Evolutionary conservation across 2,113 vertebrate genomes (phyloP), one percentile per base, ranked within the genome.

Genomic region (Aix galericulata): DNA sequence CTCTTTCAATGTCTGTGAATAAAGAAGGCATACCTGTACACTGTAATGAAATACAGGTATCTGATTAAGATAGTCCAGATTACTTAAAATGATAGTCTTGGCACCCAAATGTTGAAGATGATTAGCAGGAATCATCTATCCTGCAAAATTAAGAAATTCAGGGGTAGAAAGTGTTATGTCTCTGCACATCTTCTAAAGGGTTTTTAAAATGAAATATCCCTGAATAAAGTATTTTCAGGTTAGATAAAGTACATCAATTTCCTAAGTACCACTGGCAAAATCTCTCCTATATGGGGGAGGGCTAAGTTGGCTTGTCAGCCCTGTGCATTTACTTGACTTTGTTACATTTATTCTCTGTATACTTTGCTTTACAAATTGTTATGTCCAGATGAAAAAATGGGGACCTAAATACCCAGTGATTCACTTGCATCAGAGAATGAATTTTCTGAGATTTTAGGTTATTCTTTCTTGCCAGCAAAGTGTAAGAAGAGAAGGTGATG

Each of bases 1-100:
- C 64, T 86, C 76, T 96, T 94, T 95, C 83, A 88, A 93, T 86
- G 48, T 82, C 59, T 8, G 6, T 77, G 68, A 95, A 93, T 88
- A 83, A 90, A 66, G 64, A 91, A 89, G 31, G 26, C 46, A n/a
- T 83, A 53, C 36, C 72, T 83, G 55, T 32, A 59, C 7, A 59
- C n/a, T 72, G 52, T 13, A 73, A 67, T 73, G 31, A 89, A 89
- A 76, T 74, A 73, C 2, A 82, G 58, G 31, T 34, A 75, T 21
- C 31, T 92, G 80, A 92, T 83, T 80, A 86, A 92, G 59, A 60
- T 56, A 44, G 46, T 52, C 13, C 58, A 79, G 20, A 62, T 16
- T 60, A 32, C 20, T 77, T 50, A 83, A 71, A 90, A 71, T 59
- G 0, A 50, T 31, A 77, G 18, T 31, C 40, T 59, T 95, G n/a